Conservation (phyloP, 2,888 invertebrate species). For the Zonitis immaculata region DNA sequence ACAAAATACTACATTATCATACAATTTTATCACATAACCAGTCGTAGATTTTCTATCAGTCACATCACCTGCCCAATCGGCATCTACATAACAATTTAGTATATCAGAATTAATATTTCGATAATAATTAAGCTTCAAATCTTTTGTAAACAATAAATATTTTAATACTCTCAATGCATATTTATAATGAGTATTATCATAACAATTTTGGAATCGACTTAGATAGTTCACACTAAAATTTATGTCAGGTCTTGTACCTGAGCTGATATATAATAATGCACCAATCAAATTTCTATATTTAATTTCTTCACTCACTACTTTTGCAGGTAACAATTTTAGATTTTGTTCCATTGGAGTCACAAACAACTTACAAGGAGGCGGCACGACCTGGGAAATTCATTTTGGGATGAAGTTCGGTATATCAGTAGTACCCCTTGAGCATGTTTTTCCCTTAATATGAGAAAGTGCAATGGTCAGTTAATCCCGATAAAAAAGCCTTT, state of each 20-base stretch:
- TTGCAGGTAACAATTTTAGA: constrained; percentile 5
- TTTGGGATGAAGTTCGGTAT: too few relatives aligned
- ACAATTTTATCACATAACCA: neutral
- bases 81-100: constrained; percentile 27
- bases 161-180: constrained; percentile 34
- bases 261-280: constrained; percentile 8
- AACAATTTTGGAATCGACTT: constrained; percentile 40
- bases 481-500: too few relatives aligned
- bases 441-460: too few relatives aligned
- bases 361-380: too few relatives aligned
- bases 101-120: constrained; percentile 4
- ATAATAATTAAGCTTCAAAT: constrained; percentile 10
- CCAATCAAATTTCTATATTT: constrained; percentile 21
- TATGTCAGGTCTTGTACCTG: constrained; percentile 35
- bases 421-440: too few relatives aligned
- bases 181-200: constrained; percentile 25
- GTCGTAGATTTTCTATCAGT: constrained; percentile 15
- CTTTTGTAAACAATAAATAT: constrained; percentile 26
- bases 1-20: constrained; percentile 22
- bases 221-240: constrained; percentile 37
- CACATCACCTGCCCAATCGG: constrained; percentile 31
- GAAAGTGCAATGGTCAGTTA: too few relatives aligned
- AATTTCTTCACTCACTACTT: constrained; percentile 6
- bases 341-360: constrained; percentile 19
- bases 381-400: too few relatives aligned